phyloP scores from a whole-genome alignment of 53 echinoderm and acorn worm genomes.

The Paracentrotus lividus region DNA sequence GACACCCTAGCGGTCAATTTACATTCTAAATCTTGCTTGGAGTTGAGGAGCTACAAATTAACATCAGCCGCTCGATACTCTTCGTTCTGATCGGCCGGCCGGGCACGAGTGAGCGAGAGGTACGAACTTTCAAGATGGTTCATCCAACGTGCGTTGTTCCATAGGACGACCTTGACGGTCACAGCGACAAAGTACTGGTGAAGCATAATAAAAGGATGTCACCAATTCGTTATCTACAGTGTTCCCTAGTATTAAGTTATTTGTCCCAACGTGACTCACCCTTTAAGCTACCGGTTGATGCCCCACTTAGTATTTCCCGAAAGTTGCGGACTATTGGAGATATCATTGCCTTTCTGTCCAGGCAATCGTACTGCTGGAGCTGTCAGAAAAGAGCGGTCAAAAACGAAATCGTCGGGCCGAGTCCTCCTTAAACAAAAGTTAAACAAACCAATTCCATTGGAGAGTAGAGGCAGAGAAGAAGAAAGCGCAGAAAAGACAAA shows the following conservation, averaged over 20 bases:
- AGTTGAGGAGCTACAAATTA: constrained; percentile 52
- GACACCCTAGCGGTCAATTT: constrained; percentile 49
- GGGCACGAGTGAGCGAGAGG: constrained; percentile 22
- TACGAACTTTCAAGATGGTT: constrained; percentile 68
- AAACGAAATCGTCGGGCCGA: background rate
- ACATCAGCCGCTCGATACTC: constrained; percentile 45
- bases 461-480: constrained; percentile 16
- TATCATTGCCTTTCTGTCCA: constrained; percentile 62
- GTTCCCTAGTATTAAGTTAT: constrained; percentile 65
- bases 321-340: constrained; percentile 69
- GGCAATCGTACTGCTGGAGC: constrained; percentile 56
- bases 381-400: constrained; percentile 43
- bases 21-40: constrained; percentile 40
- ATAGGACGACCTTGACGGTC: constrained; percentile 71
- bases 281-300: constrained; percentile 9
- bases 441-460: constrained; percentile 8
- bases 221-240: constrained; percentile 69
- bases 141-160: constrained; percentile 60
- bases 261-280: constrained; percentile 62
- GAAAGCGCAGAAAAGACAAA: constrained; percentile 6
- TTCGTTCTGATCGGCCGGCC: constrained; percentile 35
- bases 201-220: constrained; percentile 66
- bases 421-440: background rate
- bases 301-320: constrained; percentile 57
- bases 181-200: constrained; percentile 57